Evolutionary conservation across 1,140 invertebrate genomes (phyloP), one percentile per base, ranked within the genome.

Genomic region (Periplaneta americana): DNA sequence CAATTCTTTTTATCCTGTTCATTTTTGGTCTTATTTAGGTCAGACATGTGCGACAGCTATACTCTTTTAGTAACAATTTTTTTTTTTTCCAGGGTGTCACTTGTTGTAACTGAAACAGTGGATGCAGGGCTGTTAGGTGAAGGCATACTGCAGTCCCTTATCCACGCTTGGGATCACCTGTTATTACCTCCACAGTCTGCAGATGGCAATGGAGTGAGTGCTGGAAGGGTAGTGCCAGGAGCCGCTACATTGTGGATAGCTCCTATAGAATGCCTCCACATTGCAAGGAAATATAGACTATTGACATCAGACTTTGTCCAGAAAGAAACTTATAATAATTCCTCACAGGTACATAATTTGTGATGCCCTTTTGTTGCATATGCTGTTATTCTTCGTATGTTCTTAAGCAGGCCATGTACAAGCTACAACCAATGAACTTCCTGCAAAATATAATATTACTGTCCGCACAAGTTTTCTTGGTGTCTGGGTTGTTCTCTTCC

Each of bases 91-190:
- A 93, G 91, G 84, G 90, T 92, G 39, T 90, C 91, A 83, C 85
- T 95, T 11, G 86, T 95, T 32, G 89, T 96, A 3, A 95, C 94
- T 78, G 95, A 96, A 88, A 93, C 93, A 75, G 93, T 96, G 90
- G 95, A 96, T 90, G 92, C 92, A 82, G 95, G 92, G 4, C 85
- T 96, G 33, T 93, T 96, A 87, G 95, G 95, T 22, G 95, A 96
- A 88, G 88, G 91, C 84, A 89, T 93, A 39, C 86, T 96, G 39
- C 88, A 91, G 84, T 92, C 93, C 32, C 84, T 96, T 34, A 86
- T 90, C 39, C 92, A 95, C 89, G 94, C 94, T 10, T 93, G 92
- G 90, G 85, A 91, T 81, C 85, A 91, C 83, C 86, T 95, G 32
- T 85, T 95, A 74, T 85, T 95, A 75, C 84, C 35, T 82, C 82